Conservation (phyloP, 2,888 invertebrate species). For the Drosophila borealis region DNA sequence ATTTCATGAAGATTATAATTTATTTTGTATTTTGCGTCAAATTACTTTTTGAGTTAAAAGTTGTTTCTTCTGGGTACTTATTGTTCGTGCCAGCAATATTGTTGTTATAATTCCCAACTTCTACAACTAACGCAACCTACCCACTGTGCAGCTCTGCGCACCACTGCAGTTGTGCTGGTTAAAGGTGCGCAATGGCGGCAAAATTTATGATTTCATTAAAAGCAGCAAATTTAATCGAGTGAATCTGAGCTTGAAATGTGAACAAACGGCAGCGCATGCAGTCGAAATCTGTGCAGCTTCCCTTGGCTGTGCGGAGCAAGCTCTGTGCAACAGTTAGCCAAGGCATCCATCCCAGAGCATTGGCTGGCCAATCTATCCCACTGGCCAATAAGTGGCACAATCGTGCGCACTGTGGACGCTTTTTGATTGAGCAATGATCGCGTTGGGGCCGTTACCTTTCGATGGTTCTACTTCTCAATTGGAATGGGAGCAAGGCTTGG, state of each 20-base stretch:
- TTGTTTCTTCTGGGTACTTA: too few relatives aligned
- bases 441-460: slow-evolving; percentile 22
- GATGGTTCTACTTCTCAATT: slow-evolving; percentile 48
- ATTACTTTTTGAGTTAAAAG: too few relatives aligned
- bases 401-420: slow-evolving; percentile 75
- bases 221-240: slow-evolving; percentile 75
- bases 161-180: slow-evolving; percentile 13
- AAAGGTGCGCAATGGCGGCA: slow-evolving; percentile 55
- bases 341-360: slow-evolving; percentile 42
- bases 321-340: slow-evolving; percentile 20
- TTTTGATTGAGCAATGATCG: slow-evolving; percentile 80
- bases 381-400: slow-evolving; percentile 79
- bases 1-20: too few relatives aligned
- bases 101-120: too few relatives aligned
- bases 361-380: slow-evolving; percentile 55
- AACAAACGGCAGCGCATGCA: slow-evolving; percentile 45
- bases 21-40: too few relatives aligned
- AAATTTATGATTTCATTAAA: slow-evolving; percentile 80
- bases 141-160: slow-evolving; percentile 26
- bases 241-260: slow-evolving; percentile 53
- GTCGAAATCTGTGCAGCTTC: slow-evolving; percentile 34
- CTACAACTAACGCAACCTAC: too few relatives aligned
- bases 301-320: slow-evolving; percentile 14
- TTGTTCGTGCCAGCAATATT: too few relatives aligned
- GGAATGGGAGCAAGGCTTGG: slow-evolving; percentile 43